Base-by-base conservation (phyloP, 2,888 invertebrate species). In the Blastobasis lacticolella region DNA sequence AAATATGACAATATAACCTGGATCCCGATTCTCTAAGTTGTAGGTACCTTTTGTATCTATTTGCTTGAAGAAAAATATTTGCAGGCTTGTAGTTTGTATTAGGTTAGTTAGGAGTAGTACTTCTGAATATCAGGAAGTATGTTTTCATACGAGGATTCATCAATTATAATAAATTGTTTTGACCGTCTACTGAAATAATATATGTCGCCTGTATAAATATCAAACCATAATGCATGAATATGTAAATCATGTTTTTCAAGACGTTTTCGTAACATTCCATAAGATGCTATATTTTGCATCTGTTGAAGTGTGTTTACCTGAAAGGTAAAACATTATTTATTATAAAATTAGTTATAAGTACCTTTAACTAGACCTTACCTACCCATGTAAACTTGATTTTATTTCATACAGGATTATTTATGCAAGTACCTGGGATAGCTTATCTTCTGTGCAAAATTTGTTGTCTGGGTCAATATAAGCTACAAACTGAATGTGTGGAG, bases 221-320 rank as follows among this genome's bases (percentile, higher is more conserved):
- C 98, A 76, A 98, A 98, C 98, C 98, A 99, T 43, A 99, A 86
- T 0, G 98, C 98, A 69, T 97, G 97, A 59, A 98, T 94, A 67
- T 95, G 95, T 45, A 97, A 88, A 72, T 96, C 92, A 64, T 95
- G 94, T 45, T 90, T 91, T 73, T 95, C 93, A 10, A 98, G 85
- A 1, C 95, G 91, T 57, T 92, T 92, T 69, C 94, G 94, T 42
- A 98, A 83, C 85, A 97, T 97, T 44, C 96, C 95, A 73, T 98
- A 97, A 9, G 96, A 97, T 4, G 97, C 95, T 47, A 98, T 92
- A 75, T 98, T 97, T 75, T 97, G 95, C 58, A 97, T 82, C 78
- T 98, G 97, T 71, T 97, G 95, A 43, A 98, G 87, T 5, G 96
- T 96, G 69, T 97, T 97, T 5, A 94, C 91, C 94, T 94, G 76